These are phyloP conservation scores for Eremobia ochroleuca DNA, from an alignment of 2,888 invertebrate species.

Conservation along the genomic window DNA sequence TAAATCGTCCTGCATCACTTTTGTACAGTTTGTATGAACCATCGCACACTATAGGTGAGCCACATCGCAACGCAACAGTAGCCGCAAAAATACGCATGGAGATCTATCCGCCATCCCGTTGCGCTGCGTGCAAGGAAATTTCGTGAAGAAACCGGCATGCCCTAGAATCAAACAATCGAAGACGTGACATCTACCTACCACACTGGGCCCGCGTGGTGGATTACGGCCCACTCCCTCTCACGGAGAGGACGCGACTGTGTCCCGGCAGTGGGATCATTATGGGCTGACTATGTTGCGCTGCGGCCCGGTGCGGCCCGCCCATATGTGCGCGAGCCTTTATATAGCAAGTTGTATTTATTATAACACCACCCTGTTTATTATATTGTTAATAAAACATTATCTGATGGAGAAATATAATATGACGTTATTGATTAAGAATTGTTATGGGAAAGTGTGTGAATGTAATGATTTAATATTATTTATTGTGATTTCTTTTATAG, in stretches of 20 bases:
- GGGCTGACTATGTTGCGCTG: neutral
- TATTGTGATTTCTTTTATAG: neutral
- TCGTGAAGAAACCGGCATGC: neutral
- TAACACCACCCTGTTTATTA: conserved; percentile 28
- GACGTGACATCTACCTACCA: neutral
- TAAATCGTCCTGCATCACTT: neutral
- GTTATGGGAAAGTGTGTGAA: neutral
- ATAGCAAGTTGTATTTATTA: conserved; percentile 41
- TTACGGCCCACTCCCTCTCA: neutral
- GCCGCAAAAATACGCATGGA: neutral
- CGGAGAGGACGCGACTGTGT: too few relatives aligned
- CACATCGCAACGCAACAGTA: neutral
- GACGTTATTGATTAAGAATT: conserved; percentile 19
- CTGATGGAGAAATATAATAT: conserved; percentile 9
- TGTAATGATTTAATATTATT: neutral
- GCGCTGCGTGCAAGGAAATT: too few relatives aligned
- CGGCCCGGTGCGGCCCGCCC: neutral
- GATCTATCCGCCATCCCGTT: neutral
- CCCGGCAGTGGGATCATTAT: neutral
- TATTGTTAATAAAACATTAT: conserved; percentile 51
- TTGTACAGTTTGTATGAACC: neutral
- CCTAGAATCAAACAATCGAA: neutral
- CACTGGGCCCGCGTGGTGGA: neutral
- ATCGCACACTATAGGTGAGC: too few relatives aligned
- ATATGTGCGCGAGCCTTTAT: conserved; percentile 16